These are phyloP conservation scores for Caprella mutica DNA, from an alignment of 2,888 invertebrate genomes.

Conservation along the genomic window DNA sequence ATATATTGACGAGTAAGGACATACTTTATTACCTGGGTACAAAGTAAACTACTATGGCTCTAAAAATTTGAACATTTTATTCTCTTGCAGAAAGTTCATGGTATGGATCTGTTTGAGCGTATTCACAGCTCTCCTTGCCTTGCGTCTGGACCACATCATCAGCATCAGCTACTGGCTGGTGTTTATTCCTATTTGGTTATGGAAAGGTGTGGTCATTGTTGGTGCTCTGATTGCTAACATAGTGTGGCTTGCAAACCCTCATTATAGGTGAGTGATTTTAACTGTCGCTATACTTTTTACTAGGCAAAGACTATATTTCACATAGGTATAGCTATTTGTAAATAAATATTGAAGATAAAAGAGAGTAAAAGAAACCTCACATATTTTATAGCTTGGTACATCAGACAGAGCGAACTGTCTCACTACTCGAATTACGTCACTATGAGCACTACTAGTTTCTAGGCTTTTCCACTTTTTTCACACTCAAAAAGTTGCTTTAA, in stretches of 20 bases:
- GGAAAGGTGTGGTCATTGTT: conserved; percentile 81
- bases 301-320: too few relatives aligned
- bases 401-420: too few relatives aligned
- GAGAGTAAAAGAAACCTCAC: too few relatives aligned
- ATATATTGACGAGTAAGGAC: not conserved
- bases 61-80: not conserved
- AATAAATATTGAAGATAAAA: too few relatives aligned
- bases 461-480: too few relatives aligned
- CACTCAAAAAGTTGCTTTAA: too few relatives aligned
- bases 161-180: conserved; percentile 94
- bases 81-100: conserved; percentile 75
- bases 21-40: not conserved
- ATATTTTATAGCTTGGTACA: too few relatives aligned
- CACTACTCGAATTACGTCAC: too few relatives aligned
- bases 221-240: conserved; percentile 86
- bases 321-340: too few relatives aligned
- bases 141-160: conserved; percentile 75
- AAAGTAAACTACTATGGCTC: not conserved
- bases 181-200: conserved; percentile 93
- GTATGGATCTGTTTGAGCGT: conserved; percentile 85
- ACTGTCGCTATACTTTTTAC: too few relatives aligned
- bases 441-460: too few relatives aligned
- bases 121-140: conserved; percentile 79
- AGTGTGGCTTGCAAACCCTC: conserved; percentile 93
- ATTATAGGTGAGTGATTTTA: conserved; percentile 58